Conservation (phyloP, 1,140 invertebrate species). For the Octopus sinensis region DNA sequence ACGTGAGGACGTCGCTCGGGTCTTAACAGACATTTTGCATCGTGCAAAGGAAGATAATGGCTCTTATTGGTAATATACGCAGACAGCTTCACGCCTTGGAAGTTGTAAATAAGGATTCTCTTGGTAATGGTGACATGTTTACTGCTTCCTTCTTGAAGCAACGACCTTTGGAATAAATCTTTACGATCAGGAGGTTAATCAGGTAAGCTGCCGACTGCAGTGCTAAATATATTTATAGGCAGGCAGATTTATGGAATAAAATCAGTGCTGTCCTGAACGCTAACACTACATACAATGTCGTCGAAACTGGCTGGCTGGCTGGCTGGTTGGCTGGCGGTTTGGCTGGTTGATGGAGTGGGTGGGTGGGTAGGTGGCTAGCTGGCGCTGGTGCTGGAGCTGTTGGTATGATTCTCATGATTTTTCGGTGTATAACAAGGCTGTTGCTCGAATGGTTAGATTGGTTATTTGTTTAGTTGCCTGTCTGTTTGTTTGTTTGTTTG, state of each 20-base stretch:
- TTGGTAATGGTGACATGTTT: background rate
- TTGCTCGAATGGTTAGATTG: too few species aligned
- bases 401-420: too few species aligned
- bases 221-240: conserved; percentile 1
- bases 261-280: background rate
- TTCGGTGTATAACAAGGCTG: too few species aligned
- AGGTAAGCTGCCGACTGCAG: background rate
- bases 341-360: too few species aligned
- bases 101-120: background rate
- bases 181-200: conserved; percentile 6
- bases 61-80: background rate
- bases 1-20: background rate
- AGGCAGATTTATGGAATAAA: background rate
- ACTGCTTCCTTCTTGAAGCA: background rate
- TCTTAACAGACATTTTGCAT: conserved; percentile 1
- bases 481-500: too few species aligned
- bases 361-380: too few species aligned
- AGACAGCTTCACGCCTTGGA: conserved; percentile 4
- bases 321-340: too few species aligned
- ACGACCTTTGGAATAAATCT: conserved; percentile 6
- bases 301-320: too few species aligned
- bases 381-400: too few species aligned
- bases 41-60: background rate
- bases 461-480: too few species aligned
- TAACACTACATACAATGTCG: too few species aligned